Conservation (phyloP, 2,888 invertebrate genomes). For the Cotesia congregata region DNA sequence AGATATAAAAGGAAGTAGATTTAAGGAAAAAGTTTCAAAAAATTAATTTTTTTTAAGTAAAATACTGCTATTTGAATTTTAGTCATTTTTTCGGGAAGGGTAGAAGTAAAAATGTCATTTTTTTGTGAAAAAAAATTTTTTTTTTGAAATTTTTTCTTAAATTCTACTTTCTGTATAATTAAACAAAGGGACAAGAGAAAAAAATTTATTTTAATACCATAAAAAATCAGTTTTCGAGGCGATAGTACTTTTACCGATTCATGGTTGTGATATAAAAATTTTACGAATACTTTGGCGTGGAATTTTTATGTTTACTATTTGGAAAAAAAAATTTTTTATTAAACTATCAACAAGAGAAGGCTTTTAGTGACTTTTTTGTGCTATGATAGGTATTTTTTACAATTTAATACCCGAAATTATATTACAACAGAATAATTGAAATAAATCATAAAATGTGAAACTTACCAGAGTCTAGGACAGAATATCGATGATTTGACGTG, state of each 20-base stretch:
- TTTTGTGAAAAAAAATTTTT: not conserved
- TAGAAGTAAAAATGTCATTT: not conserved
- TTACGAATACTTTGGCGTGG: too few relatives aligned
- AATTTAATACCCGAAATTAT: too few relatives aligned
- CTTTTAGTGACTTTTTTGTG: too few relatives aligned
- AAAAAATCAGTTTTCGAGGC: not conserved
- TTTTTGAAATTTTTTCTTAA: not conserved
- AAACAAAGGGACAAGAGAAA: not conserved
- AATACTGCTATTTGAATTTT: not conserved
- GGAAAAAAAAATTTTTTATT: too few relatives aligned
- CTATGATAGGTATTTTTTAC: too few relatives aligned
- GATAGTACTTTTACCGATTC: too few relatives aligned
- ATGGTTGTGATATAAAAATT: too few relatives aligned
- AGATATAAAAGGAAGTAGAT: not conserved
- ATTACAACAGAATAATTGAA: not conserved
- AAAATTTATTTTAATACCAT: not conserved
- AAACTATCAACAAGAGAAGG: too few relatives aligned
- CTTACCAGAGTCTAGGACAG: conserved; percentile 85
- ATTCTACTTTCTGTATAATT: not conserved
- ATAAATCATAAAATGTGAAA: conserved; percentile 7
- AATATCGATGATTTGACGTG: conserved; percentile 87
- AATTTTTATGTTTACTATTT: too few relatives aligned
- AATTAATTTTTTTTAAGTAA: not conserved
- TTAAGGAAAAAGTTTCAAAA: not conserved
- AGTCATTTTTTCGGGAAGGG: not conserved